Base-by-base conservation (phyloP, 2,888 invertebrate species). In the Tromatobia lineatoria region DNA sequence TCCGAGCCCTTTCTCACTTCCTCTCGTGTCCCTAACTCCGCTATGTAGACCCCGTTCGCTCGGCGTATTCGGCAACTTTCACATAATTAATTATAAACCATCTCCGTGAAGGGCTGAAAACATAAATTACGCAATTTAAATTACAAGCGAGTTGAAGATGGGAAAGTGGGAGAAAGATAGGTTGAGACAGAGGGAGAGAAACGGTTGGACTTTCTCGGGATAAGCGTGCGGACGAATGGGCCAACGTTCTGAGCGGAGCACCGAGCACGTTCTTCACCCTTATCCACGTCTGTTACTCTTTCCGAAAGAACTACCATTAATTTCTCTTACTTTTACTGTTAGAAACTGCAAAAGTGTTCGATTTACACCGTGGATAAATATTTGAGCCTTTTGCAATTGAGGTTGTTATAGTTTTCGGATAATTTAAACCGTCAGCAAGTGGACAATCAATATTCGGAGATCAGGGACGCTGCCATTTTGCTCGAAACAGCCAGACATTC, bases 121-220 rank as follows among this genome's bases (percentile, higher is more conserved):
- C 90, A 90, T 89, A 90, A 90, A 90, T 90, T 89, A 87, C 86
- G 88, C 90, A 88, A 90, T 90, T 90, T 90, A 87, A 90, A 86
- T 88, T 86, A 83, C 85, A 86, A 86, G 88, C 85, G 84, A 85
- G 87, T 86, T 85, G 88, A 88, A 76, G 75, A 76, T 66, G 75
- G 75, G 52, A 75, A 75, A 66, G 52, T 38, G 25, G 38, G 61
- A 61, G 52, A 34, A 38, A 50, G 64, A 69, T 20, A 67, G 54
- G 54, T 29, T 18, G 61, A 34, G 50, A 70, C 7, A 29, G 47
- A 52, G n/a, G 50, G 59, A 42, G 23, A 66, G 45, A 29, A 70
- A 79, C 38, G 59, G 71, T 74, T 54, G 29, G 76, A 45, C 80
- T 64, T 80, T 47, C 61, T 66, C 23, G 71, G 42, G 50, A 83